Conservation (phyloP, 1,140 invertebrate genomes). For the Leptinotarsa undecemlineata region DNA sequence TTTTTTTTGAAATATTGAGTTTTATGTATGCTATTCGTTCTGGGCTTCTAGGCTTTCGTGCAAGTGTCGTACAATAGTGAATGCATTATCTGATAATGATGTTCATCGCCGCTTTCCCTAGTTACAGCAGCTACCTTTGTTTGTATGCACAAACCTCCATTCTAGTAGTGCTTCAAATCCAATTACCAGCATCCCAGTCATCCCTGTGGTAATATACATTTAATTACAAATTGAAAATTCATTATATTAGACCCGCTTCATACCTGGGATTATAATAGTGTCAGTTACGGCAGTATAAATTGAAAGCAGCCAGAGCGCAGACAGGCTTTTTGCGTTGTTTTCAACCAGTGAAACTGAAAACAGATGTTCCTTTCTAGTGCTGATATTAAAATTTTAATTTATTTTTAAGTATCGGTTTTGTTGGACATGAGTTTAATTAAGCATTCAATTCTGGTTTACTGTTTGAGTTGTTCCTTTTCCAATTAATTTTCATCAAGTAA, state of each 20-base stretch:
- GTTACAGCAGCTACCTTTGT: conserved; percentile 5
- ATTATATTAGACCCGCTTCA: conserved; percentile 29
- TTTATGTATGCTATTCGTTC: too few relatives aligned
- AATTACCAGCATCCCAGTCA: conserved; percentile 21
- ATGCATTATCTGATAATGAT: conserved; percentile 12
- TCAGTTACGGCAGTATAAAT: conserved; percentile 17
- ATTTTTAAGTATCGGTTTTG: neutral
- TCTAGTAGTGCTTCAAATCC: conserved; percentile 15
- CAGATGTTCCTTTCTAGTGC: conserved; percentile 9
- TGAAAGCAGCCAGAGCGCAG: neutral
- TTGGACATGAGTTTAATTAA: neutral
- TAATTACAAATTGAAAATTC: conserved; percentile 38
- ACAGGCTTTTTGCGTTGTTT: conserved; percentile 10
- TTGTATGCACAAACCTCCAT: conserved; percentile 13
- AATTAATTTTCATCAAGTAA: too few relatives aligned
- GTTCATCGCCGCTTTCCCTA: neutral
- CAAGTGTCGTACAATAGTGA: conserved; percentile 2
- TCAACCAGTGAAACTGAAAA: neutral
- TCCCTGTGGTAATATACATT: conserved; percentile 32
- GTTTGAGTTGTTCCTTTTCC: too few relatives aligned
- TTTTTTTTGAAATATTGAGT: too few relatives aligned
- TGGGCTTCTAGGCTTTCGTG: neutral
- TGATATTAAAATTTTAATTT: conserved; percentile 11
- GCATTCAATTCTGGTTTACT: too few relatives aligned
- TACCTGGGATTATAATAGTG: conserved; percentile 24